phyloP scores from a whole-genome alignment of 2,888 invertebrate species.

The Nephrotoma appendiculata region DNA sequence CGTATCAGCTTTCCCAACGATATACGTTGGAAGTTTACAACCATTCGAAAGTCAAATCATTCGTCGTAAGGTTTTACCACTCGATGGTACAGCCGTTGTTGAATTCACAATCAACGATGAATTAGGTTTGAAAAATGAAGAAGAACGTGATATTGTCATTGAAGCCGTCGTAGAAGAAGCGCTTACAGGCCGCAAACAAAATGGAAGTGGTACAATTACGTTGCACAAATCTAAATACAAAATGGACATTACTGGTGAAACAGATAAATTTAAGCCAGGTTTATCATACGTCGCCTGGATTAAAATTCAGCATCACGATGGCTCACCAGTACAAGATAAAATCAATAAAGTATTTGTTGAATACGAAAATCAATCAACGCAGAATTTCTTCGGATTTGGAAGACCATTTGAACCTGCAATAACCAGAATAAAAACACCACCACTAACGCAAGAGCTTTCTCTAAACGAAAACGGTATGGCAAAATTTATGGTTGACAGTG shows the following conservation, averaged over 20 bases:
- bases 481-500: constrained; percentile 32
- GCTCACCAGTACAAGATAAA: constrained; percentile 44
- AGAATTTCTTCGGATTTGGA: not conserved
- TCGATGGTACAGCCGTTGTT: constrained; percentile 49
- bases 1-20: constrained; percentile 69
- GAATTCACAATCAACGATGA: constrained; percentile 64
- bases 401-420: not conserved
- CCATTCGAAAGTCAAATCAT: constrained; percentile 30
- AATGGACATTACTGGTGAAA: constrained; percentile 61
- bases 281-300: constrained; percentile 47
- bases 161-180: constrained; percentile 85
- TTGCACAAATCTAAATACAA: constrained; percentile 65
- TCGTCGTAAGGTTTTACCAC: constrained; percentile 53
- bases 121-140: constrained; percentile 66
- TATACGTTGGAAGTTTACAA: constrained; percentile 40
- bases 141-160: constrained; percentile 64
- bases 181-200: constrained; percentile 66
- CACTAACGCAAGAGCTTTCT: constrained; percentile 29
- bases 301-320: constrained; percentile 55
- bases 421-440: not conserved
- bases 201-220: constrained; percentile 54
- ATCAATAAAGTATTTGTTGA: constrained; percentile 34
- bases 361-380: not conserved
- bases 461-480: constrained; percentile 50
- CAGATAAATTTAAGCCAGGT: constrained; percentile 79